Conservation (phyloP, 1,140 invertebrate species). For the Magallana gigas region DNA sequence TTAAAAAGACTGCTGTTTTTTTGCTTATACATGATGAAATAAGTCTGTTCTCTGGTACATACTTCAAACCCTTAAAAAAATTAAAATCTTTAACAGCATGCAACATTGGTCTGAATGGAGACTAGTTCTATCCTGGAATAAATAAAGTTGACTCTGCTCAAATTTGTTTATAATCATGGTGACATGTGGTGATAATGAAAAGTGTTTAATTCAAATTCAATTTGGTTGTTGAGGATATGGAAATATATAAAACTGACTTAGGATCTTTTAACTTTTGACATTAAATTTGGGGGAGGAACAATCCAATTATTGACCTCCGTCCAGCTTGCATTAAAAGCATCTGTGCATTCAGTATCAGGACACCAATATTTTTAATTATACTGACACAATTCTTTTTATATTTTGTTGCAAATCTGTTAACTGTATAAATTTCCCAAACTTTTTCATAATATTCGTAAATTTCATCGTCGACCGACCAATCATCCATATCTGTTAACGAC, state of each 20-base stretch:
- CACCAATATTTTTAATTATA: conserved; percentile 51
- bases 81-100: background rate
- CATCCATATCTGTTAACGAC: conserved; percentile 39
- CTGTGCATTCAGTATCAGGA: conserved; percentile 43
- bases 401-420: conserved; percentile 51
- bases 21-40: background rate
- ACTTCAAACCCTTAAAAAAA: background rate
- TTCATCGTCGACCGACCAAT: conserved; percentile 27
- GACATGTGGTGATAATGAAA: too few species aligned
- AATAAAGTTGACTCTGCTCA: conserved; percentile 28
- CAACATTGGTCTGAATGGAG: conserved; percentile 46
- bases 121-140: conserved; percentile 45
- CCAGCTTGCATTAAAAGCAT: conserved; percentile 44
- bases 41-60: background rate
- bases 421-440: conserved; percentile 41
- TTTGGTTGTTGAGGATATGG: too few species aligned
- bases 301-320: conserved; percentile 43
- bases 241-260: too few species aligned
- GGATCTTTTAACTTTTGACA: background rate
- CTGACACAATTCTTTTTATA: background rate
- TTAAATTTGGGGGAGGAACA: conserved; percentile 53
- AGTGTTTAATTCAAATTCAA: too few species aligned
- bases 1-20: background rate
- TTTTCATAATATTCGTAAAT: background rate
- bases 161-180: conserved; percentile 42